A percentile compares a stretch with the other conserved stretches of the same genome.
Evolutionary conservation across 2,888 invertebrate species (phyloP).

Genomic region (Smittia aterrima): DNA sequence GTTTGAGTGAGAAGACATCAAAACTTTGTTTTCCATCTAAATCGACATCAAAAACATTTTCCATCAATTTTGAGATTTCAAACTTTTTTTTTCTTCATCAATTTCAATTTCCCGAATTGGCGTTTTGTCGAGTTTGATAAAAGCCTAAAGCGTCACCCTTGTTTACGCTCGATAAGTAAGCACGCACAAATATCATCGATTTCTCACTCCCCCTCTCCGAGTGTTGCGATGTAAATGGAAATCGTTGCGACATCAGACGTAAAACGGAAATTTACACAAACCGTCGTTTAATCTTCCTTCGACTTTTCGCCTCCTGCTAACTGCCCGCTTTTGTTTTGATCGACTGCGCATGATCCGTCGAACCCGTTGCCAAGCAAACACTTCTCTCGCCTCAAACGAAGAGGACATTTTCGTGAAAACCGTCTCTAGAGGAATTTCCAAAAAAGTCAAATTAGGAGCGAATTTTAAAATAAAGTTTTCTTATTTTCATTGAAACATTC

Average conservation of each 20-base stretch:
- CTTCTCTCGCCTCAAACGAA: background rate
- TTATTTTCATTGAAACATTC: background rate
- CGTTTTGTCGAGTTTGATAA: background rate
- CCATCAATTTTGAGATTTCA: background rate
- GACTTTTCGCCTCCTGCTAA: background rate
- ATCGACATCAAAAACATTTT: too few species aligned
- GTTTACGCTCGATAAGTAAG: background rate
- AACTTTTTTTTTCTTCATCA: background rate
- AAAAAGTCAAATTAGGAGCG: background rate
- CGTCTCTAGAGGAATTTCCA: background rate
- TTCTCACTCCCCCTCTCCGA: background rate
- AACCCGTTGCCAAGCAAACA: conserved; percentile 1
- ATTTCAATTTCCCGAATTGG: background rate
- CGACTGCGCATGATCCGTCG: background rate
- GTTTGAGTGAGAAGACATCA: too few species aligned
- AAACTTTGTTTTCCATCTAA: background rate
- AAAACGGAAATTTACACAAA: background rate
- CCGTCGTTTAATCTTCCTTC: background rate
- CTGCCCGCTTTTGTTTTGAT: background rate
- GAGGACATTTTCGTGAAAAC: conserved; percentile 8
- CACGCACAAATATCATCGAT: background rate
- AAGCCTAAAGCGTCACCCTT: too few species aligned
- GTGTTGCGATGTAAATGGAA: too few species aligned
- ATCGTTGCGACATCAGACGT: background rate
- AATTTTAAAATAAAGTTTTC: background rate